Conservation (phyloP, 2,797 vertebrate species). For the Saxicola maurus region DNA sequence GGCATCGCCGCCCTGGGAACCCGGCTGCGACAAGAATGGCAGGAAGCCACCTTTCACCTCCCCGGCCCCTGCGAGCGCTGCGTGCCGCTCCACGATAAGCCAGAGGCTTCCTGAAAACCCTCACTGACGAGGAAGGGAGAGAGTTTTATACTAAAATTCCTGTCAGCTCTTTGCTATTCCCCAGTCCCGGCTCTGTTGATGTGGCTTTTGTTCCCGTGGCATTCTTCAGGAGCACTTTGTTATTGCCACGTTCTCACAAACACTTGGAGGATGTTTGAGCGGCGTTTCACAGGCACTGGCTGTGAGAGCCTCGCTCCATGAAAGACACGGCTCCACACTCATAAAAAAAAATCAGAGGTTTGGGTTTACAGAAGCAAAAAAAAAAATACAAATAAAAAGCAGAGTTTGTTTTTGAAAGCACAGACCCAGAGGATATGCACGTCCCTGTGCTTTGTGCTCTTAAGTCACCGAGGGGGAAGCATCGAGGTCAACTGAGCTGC, state of each 20-base stretch:
- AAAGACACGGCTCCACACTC: not conserved
- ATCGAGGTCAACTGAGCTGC: not conserved
- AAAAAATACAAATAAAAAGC: not conserved
- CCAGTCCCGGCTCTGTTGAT: conserved; percentile 76
- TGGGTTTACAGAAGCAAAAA: not conserved
- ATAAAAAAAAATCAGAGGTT: not conserved
- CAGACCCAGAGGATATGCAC: not conserved
- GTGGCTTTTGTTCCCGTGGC: conserved; percentile 81
- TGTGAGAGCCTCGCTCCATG: not conserved
- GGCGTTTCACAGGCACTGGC: conserved; percentile 6
- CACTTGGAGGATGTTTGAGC: conserved; percentile 58
- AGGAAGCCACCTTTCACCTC: conserved; percentile 94
- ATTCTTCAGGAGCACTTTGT: conserved; percentile 69
- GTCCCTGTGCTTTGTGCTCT: rapidly evolving
- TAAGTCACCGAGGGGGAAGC: not conserved
- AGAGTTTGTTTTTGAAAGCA: not conserved
- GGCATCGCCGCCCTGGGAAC: conserved; percentile 91
- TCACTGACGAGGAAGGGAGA: conserved; percentile 69
- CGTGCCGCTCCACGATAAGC: conserved; percentile 86
- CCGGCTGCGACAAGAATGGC: conserved; percentile 91
- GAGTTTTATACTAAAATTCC: conserved; percentile 77
- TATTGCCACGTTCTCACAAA: conserved; percentile 74
- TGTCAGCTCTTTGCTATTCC: conserved; percentile 75
- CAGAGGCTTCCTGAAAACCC: conserved; percentile 84
- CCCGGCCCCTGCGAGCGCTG: conserved; percentile 77